Conservation (phyloP, 2,888 invertebrate genomes). For the Ornithoptera alexandrae region DNA sequence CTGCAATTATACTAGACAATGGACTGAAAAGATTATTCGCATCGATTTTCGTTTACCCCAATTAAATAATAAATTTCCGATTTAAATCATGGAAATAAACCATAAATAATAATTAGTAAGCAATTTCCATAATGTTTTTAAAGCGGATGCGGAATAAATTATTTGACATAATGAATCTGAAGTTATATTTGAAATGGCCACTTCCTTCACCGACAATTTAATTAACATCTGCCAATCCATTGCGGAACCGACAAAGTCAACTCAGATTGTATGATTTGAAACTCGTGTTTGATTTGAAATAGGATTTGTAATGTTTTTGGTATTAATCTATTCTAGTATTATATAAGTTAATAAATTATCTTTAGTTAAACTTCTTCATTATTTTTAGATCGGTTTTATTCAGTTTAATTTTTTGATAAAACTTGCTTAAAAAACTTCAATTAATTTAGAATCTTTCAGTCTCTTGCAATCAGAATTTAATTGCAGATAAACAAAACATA, state of each 20-base stretch:
- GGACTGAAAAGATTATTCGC: neutral
- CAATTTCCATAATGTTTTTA: constrained; percentile 2
- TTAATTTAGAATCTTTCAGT: no score
- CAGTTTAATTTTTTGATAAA: neutral
- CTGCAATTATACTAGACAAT: neutral
- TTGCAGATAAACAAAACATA: no score
- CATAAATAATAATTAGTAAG: constrained; percentile 1
- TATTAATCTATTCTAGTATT: neutral
- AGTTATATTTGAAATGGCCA: constrained; percentile 5
- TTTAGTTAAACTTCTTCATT: neutral
- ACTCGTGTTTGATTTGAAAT: constrained; percentile 3
- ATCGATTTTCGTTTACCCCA: neutral
- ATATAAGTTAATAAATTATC: neutral
- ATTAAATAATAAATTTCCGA: neutral
- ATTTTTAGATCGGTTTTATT: neutral
- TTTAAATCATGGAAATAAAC: neutral
- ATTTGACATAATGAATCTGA: constrained; percentile 2
- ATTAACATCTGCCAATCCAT: constrained; percentile 6
- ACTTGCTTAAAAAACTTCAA: no score
- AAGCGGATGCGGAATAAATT: neutral
- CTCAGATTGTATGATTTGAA: neutral
- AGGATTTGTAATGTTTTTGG: constrained; percentile 2
- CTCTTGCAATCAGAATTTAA: no score
- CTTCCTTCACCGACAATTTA: constrained; percentile 2
- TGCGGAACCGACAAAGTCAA: constrained; percentile 2